Evolutionary conservation across 2,113 vertebrate species (phyloP), one percentile per base, ranked within the genome.

Genomic region (Zootoca vivipara): DNA sequence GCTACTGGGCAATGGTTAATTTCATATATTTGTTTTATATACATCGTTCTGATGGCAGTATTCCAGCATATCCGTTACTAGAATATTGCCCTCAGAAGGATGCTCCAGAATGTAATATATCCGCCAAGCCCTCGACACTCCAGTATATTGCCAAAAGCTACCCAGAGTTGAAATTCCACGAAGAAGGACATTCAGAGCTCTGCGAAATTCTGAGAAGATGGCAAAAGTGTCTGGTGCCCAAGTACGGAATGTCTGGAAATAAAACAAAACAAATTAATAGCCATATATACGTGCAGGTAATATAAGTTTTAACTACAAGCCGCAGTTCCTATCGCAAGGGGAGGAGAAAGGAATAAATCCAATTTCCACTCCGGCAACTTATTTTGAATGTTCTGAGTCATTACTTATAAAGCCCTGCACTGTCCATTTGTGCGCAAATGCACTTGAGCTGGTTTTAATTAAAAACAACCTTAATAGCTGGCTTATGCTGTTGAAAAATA

Each of bases 391-490:
- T 88, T 94, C 81, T 82, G 52, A 82, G 3, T 77, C 78, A 89
- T 94, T 95, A 69, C 33, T 91, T 91, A 13, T 89, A 93, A 89
- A 91, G 13, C 35, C 30, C 8, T 77, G 9, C 52, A 75, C 2
- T 90, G 67, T 90, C 86, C 75, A 85, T 93, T 91, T 90, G 79
- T 93, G 72, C 78, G 79, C 7, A 94, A 93, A 91, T 81, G 40
- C 78, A 87, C n/a, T 91, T 91, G 74, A 91, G 79, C 78, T 91
- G n/a, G 69, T 94, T 94, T 94, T 91, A 96, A 96, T 92, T 96
- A 91, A 93, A 92, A 94, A 0, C 0, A 88, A 3, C 40, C 90
- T 90, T 91, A 94, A 83, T 73, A 90, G 87, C 46, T 64, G 2
- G 0, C 77, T 93, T 93, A 75, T 88, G 38, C 8, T 73, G 20